Evolutionary conservation across 2,888 invertebrate species (phyloP), one percentile per base, ranked within the genome.

Genomic region (Andrena praecox): DNA sequence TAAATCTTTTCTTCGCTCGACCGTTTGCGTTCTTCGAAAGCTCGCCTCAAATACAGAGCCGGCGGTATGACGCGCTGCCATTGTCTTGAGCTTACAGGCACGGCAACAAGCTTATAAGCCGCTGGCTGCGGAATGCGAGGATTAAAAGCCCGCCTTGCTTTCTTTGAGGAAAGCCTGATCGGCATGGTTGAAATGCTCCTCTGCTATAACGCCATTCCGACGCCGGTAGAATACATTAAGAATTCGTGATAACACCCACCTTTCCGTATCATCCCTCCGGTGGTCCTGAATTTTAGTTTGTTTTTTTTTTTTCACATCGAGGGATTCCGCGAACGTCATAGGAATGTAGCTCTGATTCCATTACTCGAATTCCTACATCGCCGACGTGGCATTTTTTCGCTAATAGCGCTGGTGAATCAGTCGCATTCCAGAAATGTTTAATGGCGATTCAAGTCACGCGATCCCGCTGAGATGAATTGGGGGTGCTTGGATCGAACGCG

Each of bases 71-170:
- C 85, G 86, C 76, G 82, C 72, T 35, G 81, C 85, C 85, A 91
- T 92, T 92, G 91, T 92, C 88, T 88, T 83, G 79, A 82, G 88
- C 91, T 91, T 89, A 88, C 77, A 85, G 77, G 63, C 85, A 63
- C 71, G 63, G 83, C 71, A 87, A 89, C 85, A 89, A 80, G 82
- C 86, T 84, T 85, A 87, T 89, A 88, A 90, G 88, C 89, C 79
- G 79, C 48, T 64, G 74, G 67, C 85, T 84, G 85, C 83, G 84
- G 80, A 89, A 89, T 86, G 85, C 85, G 63, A 75, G 87, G 86
- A 91, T 91, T 91, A 88, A 88, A 79, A 83, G 79, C 78, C 50
- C 52, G 76, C 72, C 76, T 69, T 74, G 80, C 71, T 74, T 87
- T 85, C 87, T 85, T 88, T 80, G 85, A 82, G 70, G 72, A 59